A percentile compares a stretch with the other conserved stretches of the same genome.
Evolutionary conservation across 2,797 vertebrate species (phyloP).

Genomic region (Chromobotia macracanthus): DNA sequence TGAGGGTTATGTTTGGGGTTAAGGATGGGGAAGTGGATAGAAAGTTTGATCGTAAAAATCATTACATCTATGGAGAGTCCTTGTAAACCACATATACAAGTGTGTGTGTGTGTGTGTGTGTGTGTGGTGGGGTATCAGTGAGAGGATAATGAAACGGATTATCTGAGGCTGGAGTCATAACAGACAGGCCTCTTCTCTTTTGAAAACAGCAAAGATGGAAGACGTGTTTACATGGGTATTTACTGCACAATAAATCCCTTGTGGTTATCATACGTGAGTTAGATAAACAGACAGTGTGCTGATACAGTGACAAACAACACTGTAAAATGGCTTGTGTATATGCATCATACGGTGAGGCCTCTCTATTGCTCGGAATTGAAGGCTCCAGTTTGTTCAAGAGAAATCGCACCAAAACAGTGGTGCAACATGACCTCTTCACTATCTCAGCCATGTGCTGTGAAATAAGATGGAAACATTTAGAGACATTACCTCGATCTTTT

Average conservation of each 20-base stretch:
- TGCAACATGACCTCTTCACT: constrained; percentile 44
- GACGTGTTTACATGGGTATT: constrained; percentile 49
- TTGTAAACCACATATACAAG: too few relatives aligned
- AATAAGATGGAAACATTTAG: constrained; percentile 64
- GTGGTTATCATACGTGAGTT: constrained; percentile 21
- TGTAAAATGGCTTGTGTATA: constrained; percentile 11
- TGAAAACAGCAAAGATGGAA: constrained; percentile 51
- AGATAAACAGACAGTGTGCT: constrained; percentile 25
- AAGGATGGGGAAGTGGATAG: too few relatives aligned
- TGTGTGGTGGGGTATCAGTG: constrained; percentile 38
- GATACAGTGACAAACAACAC: constrained; percentile 40
- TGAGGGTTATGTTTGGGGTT: too few relatives aligned
- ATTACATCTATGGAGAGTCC: too few relatives aligned
- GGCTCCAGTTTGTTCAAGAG: too few relatives aligned
- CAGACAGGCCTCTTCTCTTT: constrained; percentile 59
- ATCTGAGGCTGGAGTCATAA: constrained; percentile 67
- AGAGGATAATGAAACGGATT: constrained; percentile 55
- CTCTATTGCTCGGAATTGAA: too few relatives aligned
- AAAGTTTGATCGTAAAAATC: too few relatives aligned
- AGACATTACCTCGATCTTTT: constrained; percentile 66
- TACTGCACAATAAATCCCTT: constrained; percentile 40
- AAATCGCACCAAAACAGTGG: too few relatives aligned
- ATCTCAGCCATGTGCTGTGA: constrained; percentile 46
- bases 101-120: not conserved
- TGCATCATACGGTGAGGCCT: not conserved